Base-by-base conservation (phyloP, 2,113 vertebrate genomes). In the Poeciliopsis retropinna region DNA sequence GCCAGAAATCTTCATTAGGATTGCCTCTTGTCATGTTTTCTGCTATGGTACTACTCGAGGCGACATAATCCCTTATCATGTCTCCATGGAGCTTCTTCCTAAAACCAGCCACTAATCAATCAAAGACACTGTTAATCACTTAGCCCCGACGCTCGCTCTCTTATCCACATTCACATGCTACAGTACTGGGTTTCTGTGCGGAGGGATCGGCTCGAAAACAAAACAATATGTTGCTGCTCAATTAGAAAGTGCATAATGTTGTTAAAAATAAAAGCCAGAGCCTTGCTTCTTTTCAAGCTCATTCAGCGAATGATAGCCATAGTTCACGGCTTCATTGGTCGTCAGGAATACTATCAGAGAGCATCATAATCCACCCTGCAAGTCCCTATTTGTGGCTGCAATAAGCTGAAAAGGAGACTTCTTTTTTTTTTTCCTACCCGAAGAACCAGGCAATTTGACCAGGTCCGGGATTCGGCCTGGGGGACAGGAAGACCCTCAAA, bases 101-200 rank as follows among this genome's bases (percentile, higher is more conserved):
- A 90, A 93, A 89, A 72, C 85, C 77, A 89, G 69, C 82, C 74
- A 80, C 79, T 84, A 85, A 88, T 87, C 86, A 87, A 79, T 76
- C 79, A 89, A 84, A 88, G 72, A 84, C 84, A 79, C 64, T 60
- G 67, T 75, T 87, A 70, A 81, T 76, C 87, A 87, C 82, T 67
- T 79, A 47, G 79, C 47, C 47, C 60, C 65, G 9, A 7, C 29
- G 27, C 75, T 51, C 31, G 19, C 29, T 19, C 80, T 51, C 72
- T 74, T n/a, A 73, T 85, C 81, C 84, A 83, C 57, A 82, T 86
- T 88, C 77, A 69, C 83, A 86, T 78, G 76, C 76, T 13, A 73
- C 76, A 73, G 32, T 32, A 27, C 75, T 79, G 54, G 75, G 63
- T 64, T 13, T 25, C 78, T 37, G 65, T 15, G 12, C 54, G 32